Evolutionary conservation across 2,113 vertebrate genomes (phyloP), one percentile per base, ranked within the genome.

Genomic region (Mohoua ochrocephala): DNA sequence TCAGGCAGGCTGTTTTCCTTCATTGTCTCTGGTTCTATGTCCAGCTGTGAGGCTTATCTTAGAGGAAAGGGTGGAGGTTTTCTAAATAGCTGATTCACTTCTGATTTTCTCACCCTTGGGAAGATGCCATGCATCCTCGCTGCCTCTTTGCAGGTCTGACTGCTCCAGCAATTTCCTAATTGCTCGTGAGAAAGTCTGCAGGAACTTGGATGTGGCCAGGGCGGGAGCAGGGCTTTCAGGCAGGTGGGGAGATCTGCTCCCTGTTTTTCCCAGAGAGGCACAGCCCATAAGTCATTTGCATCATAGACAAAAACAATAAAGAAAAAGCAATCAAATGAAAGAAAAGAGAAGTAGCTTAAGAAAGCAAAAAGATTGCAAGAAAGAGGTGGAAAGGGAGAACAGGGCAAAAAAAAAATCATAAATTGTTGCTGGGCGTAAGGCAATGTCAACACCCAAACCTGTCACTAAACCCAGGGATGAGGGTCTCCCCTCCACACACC

Each of bases 51-150:
- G 59, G 68, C 56, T 96, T 95, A 88, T 94, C 88, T 87, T 4
- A 4, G 44, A 95, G 97, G 94, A 97, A 96, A 77, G 73, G 95
- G 95, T 75, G 90, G 95, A 78, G 95, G 63, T 33, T 95, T 88
- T 87, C 39, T 15, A 54, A 88, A 44, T 12, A 81, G 83, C 50
- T 69, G 60, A 84, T 92, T 94, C 37, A 26, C 31, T 63, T 88
- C 12, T 75, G 57, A 71, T 86, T 93, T 93, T 92, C 90, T 93
- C 65, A 56, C 68, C 30, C 8, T 17, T 69, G 44, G 61, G 87
- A 81, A 73, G 77, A 15, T 28, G 45, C 44, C 5, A 3, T 53
- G 33, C 44, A 35, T 19, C 52, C 63, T 50, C 1, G 1, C 41
- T 24, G 45, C 44, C 31, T 73, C 28, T 42, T 31, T 61, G 9